phyloP scores from a whole-genome alignment of 2,888 invertebrate genomes.

The Pseudococcus jackbeardsleyi region DNA sequence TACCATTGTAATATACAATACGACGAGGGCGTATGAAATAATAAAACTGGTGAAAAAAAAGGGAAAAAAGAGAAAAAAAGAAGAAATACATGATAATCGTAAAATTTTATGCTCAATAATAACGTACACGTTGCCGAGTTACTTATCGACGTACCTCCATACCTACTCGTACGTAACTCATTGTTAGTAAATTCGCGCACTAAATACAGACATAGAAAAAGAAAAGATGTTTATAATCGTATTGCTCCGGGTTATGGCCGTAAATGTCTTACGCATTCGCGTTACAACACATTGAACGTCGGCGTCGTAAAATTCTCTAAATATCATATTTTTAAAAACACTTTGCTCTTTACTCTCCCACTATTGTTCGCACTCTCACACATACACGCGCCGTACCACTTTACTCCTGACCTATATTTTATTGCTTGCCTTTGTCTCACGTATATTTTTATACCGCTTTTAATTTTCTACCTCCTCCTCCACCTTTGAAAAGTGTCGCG shows the following conservation, averaged over 20 bases:
- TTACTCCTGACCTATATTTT: slow-evolving; percentile 20
- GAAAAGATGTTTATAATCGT: slow-evolving; percentile 41
- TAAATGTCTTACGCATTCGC: slow-evolving; percentile 39
- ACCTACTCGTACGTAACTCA: not conserved
- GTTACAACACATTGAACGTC: slow-evolving; percentile 20
- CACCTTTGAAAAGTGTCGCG: too few relatives aligned
- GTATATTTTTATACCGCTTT: not conserved
- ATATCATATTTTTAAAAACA: slow-evolving; percentile 39
- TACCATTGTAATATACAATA: not conserved
- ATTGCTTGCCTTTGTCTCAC: not conserved
- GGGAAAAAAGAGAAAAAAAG: not conserved
- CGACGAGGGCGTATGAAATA: not conserved
- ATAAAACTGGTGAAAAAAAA: not conserved
- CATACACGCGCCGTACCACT: not conserved
- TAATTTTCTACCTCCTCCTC: not conserved
- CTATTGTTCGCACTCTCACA: too few relatives aligned
- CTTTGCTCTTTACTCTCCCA: not conserved
- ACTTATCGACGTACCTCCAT: not conserved
- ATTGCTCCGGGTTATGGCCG: slow-evolving; percentile 2
- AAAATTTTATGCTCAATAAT: slow-evolving; percentile 35
- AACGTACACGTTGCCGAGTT: slow-evolving; percentile 13
- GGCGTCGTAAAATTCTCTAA: slow-evolving; percentile 36
- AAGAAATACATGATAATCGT: not conserved
- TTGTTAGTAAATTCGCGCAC: not conserved
- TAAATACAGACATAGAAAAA: slow-evolving; percentile 27